These are phyloP conservation scores for Andrena dorsata DNA, from an alignment of 2,888 invertebrate species.

Conservation along the genomic window DNA sequence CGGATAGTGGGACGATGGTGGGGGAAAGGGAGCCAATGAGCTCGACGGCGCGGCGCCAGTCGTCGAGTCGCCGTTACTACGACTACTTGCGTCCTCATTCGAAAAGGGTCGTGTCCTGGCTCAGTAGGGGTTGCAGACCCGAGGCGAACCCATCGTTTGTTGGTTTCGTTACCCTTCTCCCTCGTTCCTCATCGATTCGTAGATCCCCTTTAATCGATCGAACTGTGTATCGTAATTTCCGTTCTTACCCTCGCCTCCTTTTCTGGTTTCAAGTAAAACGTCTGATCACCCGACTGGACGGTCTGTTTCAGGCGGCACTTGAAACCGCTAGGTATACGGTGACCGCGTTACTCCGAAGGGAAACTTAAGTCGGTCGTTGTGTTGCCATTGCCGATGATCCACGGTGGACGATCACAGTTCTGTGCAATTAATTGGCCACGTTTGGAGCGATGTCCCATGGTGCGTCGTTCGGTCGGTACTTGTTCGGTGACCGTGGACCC, in stretches of 20 bases:
- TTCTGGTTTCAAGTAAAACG: neutral
- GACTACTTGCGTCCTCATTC: conserved; percentile 68
- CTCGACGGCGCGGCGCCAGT: conserved; percentile 77
- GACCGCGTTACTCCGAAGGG: neutral
- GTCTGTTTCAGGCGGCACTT: neutral
- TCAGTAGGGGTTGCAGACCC: conserved; percentile 79
- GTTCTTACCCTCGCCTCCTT: too few species aligned
- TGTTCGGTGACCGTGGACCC: neutral
- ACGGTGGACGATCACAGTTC: conserved; percentile 1
- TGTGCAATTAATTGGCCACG: conserved; percentile 3
- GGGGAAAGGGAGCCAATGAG: conserved; percentile 70
- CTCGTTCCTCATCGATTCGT: neutral
- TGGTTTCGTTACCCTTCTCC: neutral
- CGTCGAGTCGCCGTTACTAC: conserved; percentile 73
- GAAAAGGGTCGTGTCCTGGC: conserved; percentile 66
- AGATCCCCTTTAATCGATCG: conserved; percentile 11
- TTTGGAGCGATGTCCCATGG: neutral
- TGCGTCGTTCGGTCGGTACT: neutral
- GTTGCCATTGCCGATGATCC: neutral
- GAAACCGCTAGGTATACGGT: neutral
- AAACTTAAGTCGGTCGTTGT: conserved; percentile 8
- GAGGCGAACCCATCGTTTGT: conserved; percentile 46
- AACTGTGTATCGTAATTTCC: neutral
- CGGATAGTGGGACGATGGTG: neutral
- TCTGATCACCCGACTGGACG: neutral